Conservation (phyloP, 1,140 invertebrate genomes). For the Nasonia longicornis region DNA sequence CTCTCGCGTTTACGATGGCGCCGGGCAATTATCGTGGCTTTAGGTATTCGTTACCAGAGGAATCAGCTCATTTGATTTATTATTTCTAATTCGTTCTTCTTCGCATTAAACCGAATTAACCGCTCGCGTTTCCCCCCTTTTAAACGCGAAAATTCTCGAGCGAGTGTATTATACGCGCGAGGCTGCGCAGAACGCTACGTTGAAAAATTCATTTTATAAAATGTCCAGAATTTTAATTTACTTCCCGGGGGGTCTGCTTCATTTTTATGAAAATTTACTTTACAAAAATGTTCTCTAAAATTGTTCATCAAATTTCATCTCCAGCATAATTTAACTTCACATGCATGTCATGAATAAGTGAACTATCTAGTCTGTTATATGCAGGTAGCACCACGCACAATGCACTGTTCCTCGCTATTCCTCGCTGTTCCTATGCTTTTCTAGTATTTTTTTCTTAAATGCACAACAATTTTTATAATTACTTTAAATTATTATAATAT, state of each 20-base stretch:
- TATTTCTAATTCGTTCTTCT: background rate
- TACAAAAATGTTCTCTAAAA: too few species aligned
- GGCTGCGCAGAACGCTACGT: background rate
- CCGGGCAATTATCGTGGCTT: conserved; percentile 7
- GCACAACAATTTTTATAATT: too few species aligned
- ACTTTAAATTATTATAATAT: too few species aligned
- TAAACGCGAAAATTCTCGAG: background rate
- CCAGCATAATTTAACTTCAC: too few species aligned
- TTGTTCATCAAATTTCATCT: too few species aligned
- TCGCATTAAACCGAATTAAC: background rate
- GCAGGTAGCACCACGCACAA: too few species aligned
- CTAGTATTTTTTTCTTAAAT: too few species aligned
- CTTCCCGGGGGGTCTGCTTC: background rate
- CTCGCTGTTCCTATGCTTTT: too few species aligned
- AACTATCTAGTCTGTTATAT: too few species aligned
- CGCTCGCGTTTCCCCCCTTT: background rate
- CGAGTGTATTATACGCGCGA: background rate
- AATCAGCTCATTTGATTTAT: background rate
- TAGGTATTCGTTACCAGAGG: background rate
- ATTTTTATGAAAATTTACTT: background rate
- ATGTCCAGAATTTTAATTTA: conserved; percentile 1
- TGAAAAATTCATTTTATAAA: conserved; percentile 5
- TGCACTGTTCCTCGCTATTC: too few species aligned
- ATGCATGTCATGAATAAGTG: too few species aligned
- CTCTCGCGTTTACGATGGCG: background rate